A percentile compares a stretch with the other conserved stretches of the same genome.
Conservation (phyloP, 2,797 vertebrate species). For the Chaenodraco wilsoni region DNA sequence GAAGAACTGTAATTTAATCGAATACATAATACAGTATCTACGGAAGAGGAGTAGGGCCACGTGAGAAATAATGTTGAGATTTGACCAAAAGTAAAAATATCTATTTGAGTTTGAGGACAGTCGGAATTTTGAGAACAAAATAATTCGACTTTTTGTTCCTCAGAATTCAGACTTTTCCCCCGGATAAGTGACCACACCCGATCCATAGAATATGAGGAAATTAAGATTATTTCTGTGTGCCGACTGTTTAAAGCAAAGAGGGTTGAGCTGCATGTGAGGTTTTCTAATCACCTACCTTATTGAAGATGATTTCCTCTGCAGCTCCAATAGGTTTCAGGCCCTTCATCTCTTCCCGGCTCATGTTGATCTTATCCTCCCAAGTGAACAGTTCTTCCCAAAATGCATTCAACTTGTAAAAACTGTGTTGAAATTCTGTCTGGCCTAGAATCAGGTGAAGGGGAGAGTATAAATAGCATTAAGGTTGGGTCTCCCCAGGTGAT, state of each 20-base stretch:
- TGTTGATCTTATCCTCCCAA: constrained; percentile 20
- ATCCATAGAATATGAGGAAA: no score
- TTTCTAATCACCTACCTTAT: constrained; percentile 46
- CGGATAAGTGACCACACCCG: no score
- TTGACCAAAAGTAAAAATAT: no score
- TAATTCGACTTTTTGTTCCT: no score
- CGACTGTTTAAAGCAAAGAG: constrained; percentile 20
- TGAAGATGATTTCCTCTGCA: constrained; percentile 30
- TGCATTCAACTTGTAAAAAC: constrained; percentile 20
- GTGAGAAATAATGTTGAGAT: no score
- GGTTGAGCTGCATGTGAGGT: constrained; percentile 40
- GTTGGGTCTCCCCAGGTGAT: constrained; percentile 6
- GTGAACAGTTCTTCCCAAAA: constrained; percentile 4
- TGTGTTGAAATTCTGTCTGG: neutral
- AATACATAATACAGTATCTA: no score
- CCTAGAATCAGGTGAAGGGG: constrained; percentile 20
- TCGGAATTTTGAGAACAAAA: no score
- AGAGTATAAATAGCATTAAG: constrained; percentile 5
- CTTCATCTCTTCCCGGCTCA: constrained; percentile 36
- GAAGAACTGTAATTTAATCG: no score
- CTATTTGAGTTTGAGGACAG: no score
- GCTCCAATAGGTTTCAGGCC: constrained; percentile 55
- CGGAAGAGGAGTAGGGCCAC: no score
- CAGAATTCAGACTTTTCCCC: no score
- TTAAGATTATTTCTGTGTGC: constrained; percentile 10